Base-by-base conservation (phyloP, 2,888 invertebrate genomes). In the Penaeus monodon region DNA sequence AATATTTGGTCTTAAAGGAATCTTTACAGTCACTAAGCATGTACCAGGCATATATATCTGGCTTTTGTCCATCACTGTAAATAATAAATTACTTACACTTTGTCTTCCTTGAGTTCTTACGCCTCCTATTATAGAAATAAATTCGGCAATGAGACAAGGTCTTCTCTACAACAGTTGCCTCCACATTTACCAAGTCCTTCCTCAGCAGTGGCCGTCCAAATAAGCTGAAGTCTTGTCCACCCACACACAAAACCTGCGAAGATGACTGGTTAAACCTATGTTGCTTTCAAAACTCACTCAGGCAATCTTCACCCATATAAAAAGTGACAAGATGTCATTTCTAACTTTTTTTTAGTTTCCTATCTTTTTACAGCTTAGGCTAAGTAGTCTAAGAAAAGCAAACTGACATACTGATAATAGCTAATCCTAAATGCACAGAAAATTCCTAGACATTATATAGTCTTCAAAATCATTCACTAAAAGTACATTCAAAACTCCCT, bases 101-200 rank as follows among this genome's bases (percentile, higher is more conserved):
- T 70, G 96, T 95, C 90, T 96, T 94, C 93, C 94, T 94, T 91
- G 93, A 96, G 91, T 96, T 96, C 93, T 96, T 96, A 93, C 92
- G 84, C 68, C 89, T 90, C 27, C 81, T 90, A 64, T 91, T 88
- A 10, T 66, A 57, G 89, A 96, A 97, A 91, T 95, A 94, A 57
- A 96, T 95, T 92, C 95, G 95, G 2, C 96, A 96, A 91, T 96
- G 96, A 0, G 96, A 96, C 22, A 97, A 93, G 0, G 96, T 96
- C 92, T 97, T 97, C 85, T 97, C 97, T 81, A 97, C 95, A 0
- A 97, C 94, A 33, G 97, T 97, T 0, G 96, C 97, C 88, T 95
- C 95, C 0, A 98, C 94, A 90, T 94, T 93, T 0, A 96, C 95
- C 77, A 96, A 92, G 24, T 95, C 96, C 27, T 94, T 93, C 91